phyloP scores from a whole-genome alignment of 2,113 vertebrate species.

The Chaetodon auriga region DNA sequence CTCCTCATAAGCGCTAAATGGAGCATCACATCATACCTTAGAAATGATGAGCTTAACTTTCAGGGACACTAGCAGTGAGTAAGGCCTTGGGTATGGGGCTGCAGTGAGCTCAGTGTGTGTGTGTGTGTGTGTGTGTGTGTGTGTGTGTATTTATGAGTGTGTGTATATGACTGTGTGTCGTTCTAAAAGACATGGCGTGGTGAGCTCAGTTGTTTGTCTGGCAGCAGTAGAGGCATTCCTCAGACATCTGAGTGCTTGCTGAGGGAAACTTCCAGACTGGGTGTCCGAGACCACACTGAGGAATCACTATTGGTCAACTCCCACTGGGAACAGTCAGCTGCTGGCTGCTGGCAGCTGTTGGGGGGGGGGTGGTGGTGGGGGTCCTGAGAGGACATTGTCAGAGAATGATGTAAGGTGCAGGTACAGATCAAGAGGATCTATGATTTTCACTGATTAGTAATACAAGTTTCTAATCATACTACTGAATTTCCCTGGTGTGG shows the following conservation, averaged over 20 bases:
- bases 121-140: no score
- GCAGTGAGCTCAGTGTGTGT: slow-evolving; percentile 45
- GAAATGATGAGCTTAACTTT: slow-evolving; percentile 65
- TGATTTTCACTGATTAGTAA: background rate
- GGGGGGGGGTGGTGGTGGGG: background rate
- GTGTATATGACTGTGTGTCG: slow-evolving; percentile 40
- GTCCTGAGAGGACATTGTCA: slow-evolving; percentile 7
- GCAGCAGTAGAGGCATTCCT: slow-evolving; percentile 68
- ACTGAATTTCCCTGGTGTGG: no score
- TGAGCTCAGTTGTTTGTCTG: slow-evolving; percentile 75
- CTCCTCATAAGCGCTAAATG: slow-evolving; percentile 59
- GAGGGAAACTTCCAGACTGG: slow-evolving; percentile 75
- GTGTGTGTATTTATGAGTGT: background rate
- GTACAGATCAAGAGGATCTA: background rate
- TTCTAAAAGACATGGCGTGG: slow-evolving; percentile 31
- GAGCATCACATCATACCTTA: slow-evolving; percentile 67
- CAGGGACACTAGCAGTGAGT: slow-evolving; percentile 62
- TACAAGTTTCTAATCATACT: background rate
- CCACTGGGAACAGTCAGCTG: slow-evolving; percentile 61
- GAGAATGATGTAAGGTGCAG: background rate
- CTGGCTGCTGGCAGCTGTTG: slow-evolving; percentile 49
- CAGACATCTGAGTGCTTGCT: slow-evolving; percentile 63
- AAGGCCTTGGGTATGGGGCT: slow-evolving; percentile 56
- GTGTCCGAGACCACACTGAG: slow-evolving; percentile 55
- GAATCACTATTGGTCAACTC: slow-evolving; percentile 45